Conservation (phyloP, 1,140 invertebrate species). For the Aphaenogaster ashmeadi region DNA sequence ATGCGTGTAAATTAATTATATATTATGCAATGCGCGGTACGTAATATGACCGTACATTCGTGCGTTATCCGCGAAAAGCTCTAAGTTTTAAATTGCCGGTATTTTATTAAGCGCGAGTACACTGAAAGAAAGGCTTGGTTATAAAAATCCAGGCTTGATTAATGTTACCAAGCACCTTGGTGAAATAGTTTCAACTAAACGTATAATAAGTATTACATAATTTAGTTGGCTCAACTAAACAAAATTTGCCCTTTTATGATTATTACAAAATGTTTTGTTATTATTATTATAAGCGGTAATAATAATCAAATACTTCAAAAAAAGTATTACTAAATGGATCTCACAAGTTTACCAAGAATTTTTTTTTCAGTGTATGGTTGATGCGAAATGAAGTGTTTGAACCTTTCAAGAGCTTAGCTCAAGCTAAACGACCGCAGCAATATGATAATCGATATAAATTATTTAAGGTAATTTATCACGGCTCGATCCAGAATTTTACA, state of each 20-base stretch:
- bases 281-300: too few relatives aligned
- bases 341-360: too few relatives aligned
- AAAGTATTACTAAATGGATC: too few relatives aligned
- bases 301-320: too few relatives aligned
- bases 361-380: background rate
- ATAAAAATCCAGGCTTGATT: too few relatives aligned
- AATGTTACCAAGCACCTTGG: too few relatives aligned
- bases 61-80: background rate
- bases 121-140: too few relatives aligned
- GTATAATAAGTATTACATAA: too few relatives aligned
- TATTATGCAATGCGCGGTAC: slow-evolving; percentile 7
- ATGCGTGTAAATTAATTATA: slow-evolving; percentile 60
- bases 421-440: background rate
- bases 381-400: background rate
- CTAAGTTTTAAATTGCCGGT: background rate
- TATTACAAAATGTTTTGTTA: too few relatives aligned
- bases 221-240: too few relatives aligned
- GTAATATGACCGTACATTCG: background rate
- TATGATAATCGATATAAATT: background rate
- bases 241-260: too few relatives aligned
- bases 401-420: background rate
- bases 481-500: background rate
- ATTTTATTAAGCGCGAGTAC: background rate
- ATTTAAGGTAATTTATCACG: background rate
- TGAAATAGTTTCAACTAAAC: too few relatives aligned